Evolutionary conservation across 2,113 vertebrate genomes (phyloP), one percentile per base, ranked within the genome.

Genomic region (Hippocampus barbouri): DNA sequence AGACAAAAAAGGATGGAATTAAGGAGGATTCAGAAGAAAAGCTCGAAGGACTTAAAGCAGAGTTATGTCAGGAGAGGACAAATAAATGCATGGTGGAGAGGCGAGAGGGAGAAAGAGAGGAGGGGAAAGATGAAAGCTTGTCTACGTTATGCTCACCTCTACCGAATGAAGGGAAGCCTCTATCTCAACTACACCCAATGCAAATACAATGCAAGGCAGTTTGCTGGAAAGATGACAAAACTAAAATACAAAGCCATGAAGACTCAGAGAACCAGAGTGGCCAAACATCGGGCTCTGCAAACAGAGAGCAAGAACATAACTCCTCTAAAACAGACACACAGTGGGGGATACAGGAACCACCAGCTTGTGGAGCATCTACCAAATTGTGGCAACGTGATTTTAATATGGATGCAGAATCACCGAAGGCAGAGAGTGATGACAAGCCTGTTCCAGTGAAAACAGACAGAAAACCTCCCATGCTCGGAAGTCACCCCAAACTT

Each of bases 131-230:
- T 62, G 76, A 79, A 74, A 81, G 78, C 14, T 70, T 60, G 20
- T 66, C 15, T 53, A 65, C 75, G 18, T 57, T 68, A 66, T 59
- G 83, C 78, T 68, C 79, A 54, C 60, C 72, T 71, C 51, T 51
- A 70, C 82, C 75, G 45, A 70, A 75, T 56, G 80, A 73, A 73
- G 71, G 68, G 66, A 87, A 74, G 64, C 72, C 68, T 66, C 43
- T 30, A 16, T 64, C 79, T 73, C 75, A 69, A 79, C 62, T 79
- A 69, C 88, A 88, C 40, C 86, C 89, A 45, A 90, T 93, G 79
- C 91, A 91, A 69, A 93, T 93, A 80, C 82, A 94, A 81, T 93
- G 83, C 71, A 93, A 91, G 72, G 91, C 93, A 54, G 91, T 93
- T 61, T 91, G 91, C 76, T 90, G 79, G 80, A 91, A 91, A 80